Base-by-base conservation (phyloP, 2,113 vertebrate genomes). In the Xenus cinereus region DNA sequence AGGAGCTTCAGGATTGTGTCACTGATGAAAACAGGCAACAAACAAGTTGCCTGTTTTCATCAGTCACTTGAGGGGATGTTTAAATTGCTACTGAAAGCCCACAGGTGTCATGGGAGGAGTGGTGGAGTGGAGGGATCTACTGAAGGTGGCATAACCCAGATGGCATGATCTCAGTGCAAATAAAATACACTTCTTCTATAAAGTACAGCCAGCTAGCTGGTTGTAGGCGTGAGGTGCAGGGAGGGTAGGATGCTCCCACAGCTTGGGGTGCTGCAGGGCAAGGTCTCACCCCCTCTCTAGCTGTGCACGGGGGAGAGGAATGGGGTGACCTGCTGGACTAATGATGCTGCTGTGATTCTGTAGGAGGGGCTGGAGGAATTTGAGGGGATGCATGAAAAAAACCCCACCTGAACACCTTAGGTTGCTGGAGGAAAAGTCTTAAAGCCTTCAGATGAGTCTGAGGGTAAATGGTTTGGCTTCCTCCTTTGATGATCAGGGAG, bases 91-190 rank as follows among this genome's bases (percentile, higher is more conserved):
- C 68, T 3, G 5, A 68, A 89, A 91, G 27, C 41, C 28, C 26
- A 20, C 1, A 35, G 45, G n/a, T 0, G 0, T 53, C 30, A 24
- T 75, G 20, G 23, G 81, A 57, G 27, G 30, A 50, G 37, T 78
- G 45, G 30, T 75, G 32, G 37, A 63, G 21, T 0, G 0, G 66
- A 66, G 43, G 20, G 14, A 57, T 0, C 35, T 82, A 0, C 4
- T 53, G 71, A 75, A 59, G 32, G 12, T 43, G 41, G 20, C 19
- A 12, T 43, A 43, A 76, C 35, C 14, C 1, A 2, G 9, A 21
- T 0, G 1, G 24, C 62, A 28, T 56, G 57, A 22, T 17, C 10
- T 19, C 30, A 7, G 14, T 51, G 43, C 46, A 72, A 46, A 82
- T 88, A 41, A 91, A 84, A 56, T 20, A 12, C 12, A 26, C 2